These are phyloP conservation scores for Megaceryle alcyon DNA, from an alignment of 2,797 vertebrate genomes.

Conservation along the genomic window DNA sequence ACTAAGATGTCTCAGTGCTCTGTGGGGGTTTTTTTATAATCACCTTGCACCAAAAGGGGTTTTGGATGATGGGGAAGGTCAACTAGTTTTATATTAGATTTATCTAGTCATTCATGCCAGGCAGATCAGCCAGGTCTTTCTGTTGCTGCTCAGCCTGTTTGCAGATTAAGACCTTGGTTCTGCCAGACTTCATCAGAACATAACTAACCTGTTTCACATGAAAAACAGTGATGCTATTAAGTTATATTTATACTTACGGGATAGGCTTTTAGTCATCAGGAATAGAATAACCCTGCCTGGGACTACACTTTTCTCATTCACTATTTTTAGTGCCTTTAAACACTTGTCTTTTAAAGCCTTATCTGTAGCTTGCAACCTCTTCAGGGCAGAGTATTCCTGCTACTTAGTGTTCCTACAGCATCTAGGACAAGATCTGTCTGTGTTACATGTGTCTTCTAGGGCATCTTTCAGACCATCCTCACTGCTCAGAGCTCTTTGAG, in stretches of 20 bases:
- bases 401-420: neutral
- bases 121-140: neutral
- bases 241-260: neutral
- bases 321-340: neutral
- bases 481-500: neutral
- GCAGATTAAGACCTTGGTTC: neutral
- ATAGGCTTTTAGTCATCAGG: neutral
- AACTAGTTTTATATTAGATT: neutral
- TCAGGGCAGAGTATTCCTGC: neutral
- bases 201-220: neutral
- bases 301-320: neutral
- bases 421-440: neutral
- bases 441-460: rapidly evolving
- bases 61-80: neutral
- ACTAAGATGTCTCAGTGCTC: neutral
- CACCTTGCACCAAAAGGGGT: neutral
- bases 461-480: neutral
- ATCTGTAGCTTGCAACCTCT: neutral
- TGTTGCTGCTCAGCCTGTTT: neutral
- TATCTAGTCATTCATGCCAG: neutral
- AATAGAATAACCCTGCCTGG: neutral
- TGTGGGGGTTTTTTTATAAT: neutral
- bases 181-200: neutral
- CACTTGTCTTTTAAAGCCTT: neutral
- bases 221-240: neutral